These are phyloP conservation scores for Dascillus cervinus DNA, from an alignment of 2,888 invertebrate species.

Conservation along the genomic window DNA sequence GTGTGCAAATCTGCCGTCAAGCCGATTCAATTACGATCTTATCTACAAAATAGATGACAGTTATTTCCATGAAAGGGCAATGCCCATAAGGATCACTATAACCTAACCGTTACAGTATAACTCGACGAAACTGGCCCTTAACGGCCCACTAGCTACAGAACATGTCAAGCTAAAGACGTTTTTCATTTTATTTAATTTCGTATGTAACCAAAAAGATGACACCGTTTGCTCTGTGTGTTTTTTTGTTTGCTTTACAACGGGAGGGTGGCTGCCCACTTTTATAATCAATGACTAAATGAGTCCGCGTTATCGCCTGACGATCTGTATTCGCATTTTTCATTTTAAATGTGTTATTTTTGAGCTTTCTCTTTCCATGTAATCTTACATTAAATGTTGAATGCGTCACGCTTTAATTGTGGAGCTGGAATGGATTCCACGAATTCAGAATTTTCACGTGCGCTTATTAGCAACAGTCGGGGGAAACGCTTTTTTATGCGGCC, in stretches of 20 bases:
- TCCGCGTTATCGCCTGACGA: slow-evolving; percentile 23
- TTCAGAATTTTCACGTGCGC: too few species aligned
- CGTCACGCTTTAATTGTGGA: too few species aligned
- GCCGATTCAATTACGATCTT: slow-evolving; percentile 47
- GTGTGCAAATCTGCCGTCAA: slow-evolving; percentile 46
- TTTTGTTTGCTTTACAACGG: slow-evolving; percentile 23
- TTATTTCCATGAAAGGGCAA: slow-evolving; percentile 45
- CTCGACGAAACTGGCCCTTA: slow-evolving; percentile 27
- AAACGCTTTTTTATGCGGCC: too few species aligned
- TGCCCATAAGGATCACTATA: slow-evolving; percentile 37
- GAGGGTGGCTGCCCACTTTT: slow-evolving; percentile 19
- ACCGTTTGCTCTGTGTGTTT: slow-evolving; percentile 23
- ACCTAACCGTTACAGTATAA: slow-evolving; percentile 18
- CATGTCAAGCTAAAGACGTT: slow-evolving; percentile 34
- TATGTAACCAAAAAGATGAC: slow-evolving; percentile 33
- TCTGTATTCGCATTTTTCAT: slow-evolving; percentile 22
- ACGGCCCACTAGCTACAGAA: slow-evolving; percentile 24
- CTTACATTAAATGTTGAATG: too few species aligned
- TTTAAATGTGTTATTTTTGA: slow-evolving; percentile 20
- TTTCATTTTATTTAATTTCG: slow-evolving; percentile 37
- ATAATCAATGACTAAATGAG: slow-evolving; percentile 24
- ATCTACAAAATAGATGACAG: slow-evolving; percentile 47
- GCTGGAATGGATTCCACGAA: too few species aligned
- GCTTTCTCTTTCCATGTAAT: slow-evolving; percentile 11
- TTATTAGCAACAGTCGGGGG: too few species aligned